Conservation (phyloP, 2,888 invertebrate species). For the Cephus runcator region DNA sequence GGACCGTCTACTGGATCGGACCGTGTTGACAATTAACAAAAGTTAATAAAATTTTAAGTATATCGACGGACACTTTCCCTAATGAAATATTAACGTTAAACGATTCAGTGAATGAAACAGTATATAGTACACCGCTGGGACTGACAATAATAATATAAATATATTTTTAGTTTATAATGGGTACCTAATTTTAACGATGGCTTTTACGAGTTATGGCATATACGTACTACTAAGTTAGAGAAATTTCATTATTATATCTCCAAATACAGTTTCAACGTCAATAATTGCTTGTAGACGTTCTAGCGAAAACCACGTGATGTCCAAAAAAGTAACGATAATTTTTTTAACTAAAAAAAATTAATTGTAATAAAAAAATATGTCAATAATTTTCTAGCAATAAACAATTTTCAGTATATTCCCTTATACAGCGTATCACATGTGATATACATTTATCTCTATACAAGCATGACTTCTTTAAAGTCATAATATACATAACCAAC, state of each 20-base stretch:
- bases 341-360: background rate
- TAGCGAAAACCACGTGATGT: background rate
- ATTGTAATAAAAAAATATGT: background rate
- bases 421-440: background rate
- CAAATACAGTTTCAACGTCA: background rate
- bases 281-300: background rate
- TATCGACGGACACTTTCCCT: background rate
- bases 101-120: background rate
- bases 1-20: background rate
- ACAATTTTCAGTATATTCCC: background rate
- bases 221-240: background rate
- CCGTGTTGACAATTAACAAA: conserved; percentile 9
- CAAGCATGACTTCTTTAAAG: background rate
- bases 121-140: background rate
- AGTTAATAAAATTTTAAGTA: conserved; percentile 15
- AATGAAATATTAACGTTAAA: too few relatives aligned
- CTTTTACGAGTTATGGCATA: background rate
- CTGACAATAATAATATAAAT: background rate
- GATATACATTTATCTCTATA: background rate
- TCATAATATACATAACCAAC: background rate
- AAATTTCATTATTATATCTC: background rate
- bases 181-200: background rate
- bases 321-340: background rate
- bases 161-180: background rate
- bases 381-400: background rate